Conservation (phyloP, 2,888 invertebrate species). For the Crioceris asparagi region DNA sequence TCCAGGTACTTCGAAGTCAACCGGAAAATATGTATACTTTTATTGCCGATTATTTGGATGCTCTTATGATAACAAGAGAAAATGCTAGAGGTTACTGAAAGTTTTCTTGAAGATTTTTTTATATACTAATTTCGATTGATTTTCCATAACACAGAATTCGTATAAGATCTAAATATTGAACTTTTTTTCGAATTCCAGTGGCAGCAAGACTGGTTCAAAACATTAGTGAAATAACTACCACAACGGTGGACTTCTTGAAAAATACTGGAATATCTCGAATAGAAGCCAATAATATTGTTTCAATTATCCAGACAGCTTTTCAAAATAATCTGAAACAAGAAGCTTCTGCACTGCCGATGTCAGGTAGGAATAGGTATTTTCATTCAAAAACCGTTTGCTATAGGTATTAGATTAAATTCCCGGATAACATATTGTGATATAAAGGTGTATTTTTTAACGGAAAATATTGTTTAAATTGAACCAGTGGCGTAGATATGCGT, state of each 20-base stretch:
- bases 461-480: no score
- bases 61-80: conserved; percentile 54
- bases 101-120: no score
- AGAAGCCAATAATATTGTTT: conserved; percentile 29
- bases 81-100: conserved; percentile 41
- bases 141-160: no score
- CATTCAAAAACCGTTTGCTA: no score
- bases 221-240: conserved; percentile 31
- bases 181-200: conserved; percentile 20
- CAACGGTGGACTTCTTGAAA: conserved; percentile 29
- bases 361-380: conserved; percentile 8
- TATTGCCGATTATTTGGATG: conserved; percentile 58
- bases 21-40: conserved; percentile 54
- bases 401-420: no score
- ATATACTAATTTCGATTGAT: conserved; percentile 14
- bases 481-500: no score
- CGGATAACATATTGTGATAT: no score
- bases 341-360: not conserved
- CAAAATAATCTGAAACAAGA: conserved; percentile 9
- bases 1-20: conserved; percentile 55
- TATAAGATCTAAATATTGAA: not conserved
- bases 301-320: conserved; percentile 28
- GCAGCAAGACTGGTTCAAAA: conserved; percentile 33
- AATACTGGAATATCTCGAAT: conserved; percentile 25
- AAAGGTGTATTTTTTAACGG: no score